Base-by-base conservation (phyloP, 2,113 vertebrate genomes). In the Monopterus albus region DNA sequence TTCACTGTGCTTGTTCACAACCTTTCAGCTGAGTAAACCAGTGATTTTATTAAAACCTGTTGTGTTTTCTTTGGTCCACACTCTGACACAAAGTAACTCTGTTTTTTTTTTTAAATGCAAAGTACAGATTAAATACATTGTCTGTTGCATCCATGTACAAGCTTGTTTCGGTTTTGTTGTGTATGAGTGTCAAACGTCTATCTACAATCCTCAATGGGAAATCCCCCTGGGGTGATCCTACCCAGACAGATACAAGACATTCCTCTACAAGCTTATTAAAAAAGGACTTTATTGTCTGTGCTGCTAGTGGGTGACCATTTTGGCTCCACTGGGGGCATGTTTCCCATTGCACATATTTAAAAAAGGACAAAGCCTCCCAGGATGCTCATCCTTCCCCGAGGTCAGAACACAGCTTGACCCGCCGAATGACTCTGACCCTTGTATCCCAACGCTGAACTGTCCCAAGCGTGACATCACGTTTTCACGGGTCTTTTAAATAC, bases 161-260 rank as follows among this genome's bases (percentile, higher is more conserved):
- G n/a, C n/a, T n/a, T n/a, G n/a, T n/a, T n/a, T n/a, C n/a, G n/a
- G 21, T 5, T 68, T 31, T 50, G 38, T 35, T 40, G n/a, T 23
- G 28, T 38, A 13, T 42, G 51, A 56, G 63, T 28, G 35, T 56
- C 62, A 42, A 3, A 69, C 4, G 35, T 69, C 77, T 39, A 29
- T 56, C 42, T 64, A 40, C 39, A 31, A 11, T 29, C 60, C 59
- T 50, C 39, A 23, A 18, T 49, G 61, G 64, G 79, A 81, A 77
- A 62, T 85, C 77, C 39, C 56, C 49, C 74, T n/a, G 43, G 47
- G 70, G 82, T 39, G n/a, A 72, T 61, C 46, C 47, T 21, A 21
- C 46, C 21, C 77, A 83, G 82, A 86, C 85, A 81, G 73, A 86
- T 63, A 57, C 73, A 33, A 81, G 45, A 38, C 75, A 78, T 69